Evolutionary conservation across 2,888 invertebrate species (phyloP).

Genomic region (Cantharis nigra): DNA sequence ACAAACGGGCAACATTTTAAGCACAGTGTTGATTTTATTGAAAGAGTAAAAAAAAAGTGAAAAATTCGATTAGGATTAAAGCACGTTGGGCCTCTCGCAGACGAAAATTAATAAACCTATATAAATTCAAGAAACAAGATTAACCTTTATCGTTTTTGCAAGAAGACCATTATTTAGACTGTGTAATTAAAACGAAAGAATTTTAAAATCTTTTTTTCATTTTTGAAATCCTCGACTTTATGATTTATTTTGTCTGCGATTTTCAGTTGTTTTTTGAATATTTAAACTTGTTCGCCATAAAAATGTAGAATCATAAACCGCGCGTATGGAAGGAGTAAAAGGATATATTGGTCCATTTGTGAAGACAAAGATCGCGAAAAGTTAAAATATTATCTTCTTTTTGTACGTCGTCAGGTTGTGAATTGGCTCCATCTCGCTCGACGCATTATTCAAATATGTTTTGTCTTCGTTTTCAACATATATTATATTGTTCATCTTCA

Average conservation of each 20-base stretch:
- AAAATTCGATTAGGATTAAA: not conserved
- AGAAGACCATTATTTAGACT: conserved; percentile 34
- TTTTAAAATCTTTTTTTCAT: conserved; percentile 47
- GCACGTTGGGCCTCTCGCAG: conserved; percentile 34
- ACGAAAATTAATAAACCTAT: conserved; percentile 57
- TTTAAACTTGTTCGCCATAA: conserved; percentile 56
- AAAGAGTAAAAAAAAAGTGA: not conserved
- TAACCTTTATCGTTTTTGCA: conserved; percentile 33
- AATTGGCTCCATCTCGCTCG: conserved; percentile 26
- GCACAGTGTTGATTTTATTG: not conserved
- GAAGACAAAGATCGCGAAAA: conserved; percentile 20
- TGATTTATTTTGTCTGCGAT: conserved; percentile 58
- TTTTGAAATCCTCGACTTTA: conserved; percentile 53
- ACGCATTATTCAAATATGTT: conserved; percentile 30
- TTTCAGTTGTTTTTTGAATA: conserved; percentile 56
- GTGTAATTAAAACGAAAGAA: conserved; percentile 52
- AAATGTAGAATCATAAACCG: conserved; percentile 54
- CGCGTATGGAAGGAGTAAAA: conserved; percentile 30
- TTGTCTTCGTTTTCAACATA: conserved; percentile 22
- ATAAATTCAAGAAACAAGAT: conserved; percentile 50
- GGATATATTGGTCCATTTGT: conserved; percentile 8
- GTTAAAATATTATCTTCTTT: conserved; percentile 33
- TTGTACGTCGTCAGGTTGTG: conserved; percentile 22
- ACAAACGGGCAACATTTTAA: not conserved
- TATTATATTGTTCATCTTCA: conserved; percentile 20